Base-by-base conservation (phyloP, 2,888 invertebrate genomes). In the Limnephilus lunatus region DNA sequence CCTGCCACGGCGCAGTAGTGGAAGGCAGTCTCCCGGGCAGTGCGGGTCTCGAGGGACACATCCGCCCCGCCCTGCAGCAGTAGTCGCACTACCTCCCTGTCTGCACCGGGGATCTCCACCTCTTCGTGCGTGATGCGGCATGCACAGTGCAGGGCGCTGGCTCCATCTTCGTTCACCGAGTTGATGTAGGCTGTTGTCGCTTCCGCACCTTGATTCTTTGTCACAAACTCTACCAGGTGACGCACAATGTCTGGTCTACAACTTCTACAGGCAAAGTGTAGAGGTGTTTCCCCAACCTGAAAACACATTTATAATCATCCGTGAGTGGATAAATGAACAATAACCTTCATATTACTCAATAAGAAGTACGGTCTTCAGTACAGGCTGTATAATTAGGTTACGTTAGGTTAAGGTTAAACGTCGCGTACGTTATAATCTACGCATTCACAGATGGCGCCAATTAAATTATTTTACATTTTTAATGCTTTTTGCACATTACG, bases 1-100 rank as follows among this genome's bases (percentile, higher is more conserved):
- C 99, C 99, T 9, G 99, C 98, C 32, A 98, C 96, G 1, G 99
- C 99, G 94, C 99, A 98, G 95, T 99, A 98, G 95, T 99, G 99
- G 94, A 99, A 98, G 0, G 99, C 98, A 0, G 99, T 99, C 96
- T 99, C 99, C 94, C 98, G 97, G 30, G 98, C 98, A 95, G 98
- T 97, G 95, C 97, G 98, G 0, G 99, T 98, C 94, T 97, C 97
- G 92, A 98, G 95, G 90, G 97, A 97, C 0, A 99, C 98, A 95
- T 99, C 99, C 0, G 99, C 99, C 12, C 99, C 99, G 94, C 98
- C 98, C 94, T 99, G 98, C 91, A 99, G 96, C 1, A 99, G 96
- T 91, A 98, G 97, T 94, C 98, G 97, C 39, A 99, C 98, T 4
- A 99, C 98, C 95, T 99, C 98, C 96, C 98, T 96, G 96, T 98